phyloP scores from a whole-genome alignment of 1,140 invertebrate species.

The Trinorchestia longiramus region DNA sequence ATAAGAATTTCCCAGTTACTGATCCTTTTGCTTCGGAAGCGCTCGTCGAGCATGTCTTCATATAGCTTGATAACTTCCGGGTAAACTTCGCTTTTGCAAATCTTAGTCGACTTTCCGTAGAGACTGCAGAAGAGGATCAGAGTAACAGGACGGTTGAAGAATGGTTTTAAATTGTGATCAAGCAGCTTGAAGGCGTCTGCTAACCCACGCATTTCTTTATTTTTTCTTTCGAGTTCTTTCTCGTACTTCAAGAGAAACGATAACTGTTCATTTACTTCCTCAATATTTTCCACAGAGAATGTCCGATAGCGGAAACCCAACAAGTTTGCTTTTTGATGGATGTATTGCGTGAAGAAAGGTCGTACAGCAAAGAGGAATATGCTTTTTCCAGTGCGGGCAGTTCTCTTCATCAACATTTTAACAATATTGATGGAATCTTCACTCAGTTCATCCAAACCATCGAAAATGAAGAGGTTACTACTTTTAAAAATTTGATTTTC shows the following conservation, averaged over 20 bases:
- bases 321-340: neutral
- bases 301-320: neutral
- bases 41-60: slow-evolving; percentile 26
- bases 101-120: neutral
- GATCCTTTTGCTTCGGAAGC: slow-evolving; percentile 29
- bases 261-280: neutral
- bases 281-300: neutral
- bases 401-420: neutral
- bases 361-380: slow-evolving; percentile 11
- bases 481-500: neutral
- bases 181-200: neutral
- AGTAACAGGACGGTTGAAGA: neutral
- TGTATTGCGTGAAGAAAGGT: slow-evolving; percentile 1
- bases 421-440: neutral
- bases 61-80: neutral
- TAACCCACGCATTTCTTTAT: neutral
- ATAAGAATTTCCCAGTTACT: slow-evolving; percentile 1
- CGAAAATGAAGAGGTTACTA: slow-evolving; percentile 33
- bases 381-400: neutral
- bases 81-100: neutral
- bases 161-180: neutral
- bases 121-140: slow-evolving; percentile 13
- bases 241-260: neutral
- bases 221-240: neutral
- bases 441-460: slow-evolving; percentile 16